Evolutionary conservation across 1,140 invertebrate genomes (phyloP).

Genomic region (Panagrolaimus sp.): DNA sequence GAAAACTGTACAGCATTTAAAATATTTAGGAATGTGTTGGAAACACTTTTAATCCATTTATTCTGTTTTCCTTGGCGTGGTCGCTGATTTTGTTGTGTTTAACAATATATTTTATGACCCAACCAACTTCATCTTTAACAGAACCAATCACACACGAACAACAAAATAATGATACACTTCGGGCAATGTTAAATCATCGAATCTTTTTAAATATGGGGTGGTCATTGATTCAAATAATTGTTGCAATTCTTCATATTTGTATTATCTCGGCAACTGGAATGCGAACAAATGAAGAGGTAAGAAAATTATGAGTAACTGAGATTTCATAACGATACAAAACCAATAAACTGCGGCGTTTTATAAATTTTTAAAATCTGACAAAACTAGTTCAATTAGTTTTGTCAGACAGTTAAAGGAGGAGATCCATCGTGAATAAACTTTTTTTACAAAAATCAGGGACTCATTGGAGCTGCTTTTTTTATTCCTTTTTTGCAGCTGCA

Average conservation of each 20-base stretch:
- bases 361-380: no score
- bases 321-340: no score
- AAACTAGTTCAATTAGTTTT: no score
- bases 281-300: slow-evolving; percentile 47
- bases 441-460: no score
- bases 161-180: slow-evolving; percentile 27
- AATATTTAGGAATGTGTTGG: slow-evolving; percentile 47
- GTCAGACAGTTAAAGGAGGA: no score
- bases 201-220: slow-evolving; percentile 47
- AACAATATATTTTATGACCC: slow-evolving; percentile 52
- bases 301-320: neutral
- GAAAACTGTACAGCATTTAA: neutral
- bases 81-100: slow-evolving; percentile 49
- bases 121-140: slow-evolving; percentile 45
- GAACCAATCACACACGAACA: slow-evolving; percentile 50
- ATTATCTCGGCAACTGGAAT: slow-evolving; percentile 47
- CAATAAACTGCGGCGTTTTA: no score
- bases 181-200: slow-evolving; percentile 31
- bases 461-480: no score
- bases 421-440: no score
- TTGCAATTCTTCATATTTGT: slow-evolving; percentile 47
- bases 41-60: slow-evolving; percentile 50
- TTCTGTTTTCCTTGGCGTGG: slow-evolving; percentile 51
- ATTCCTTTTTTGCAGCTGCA: no score
- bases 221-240: slow-evolving; percentile 43